A percentile compares a stretch with the other conserved stretches of the same genome.
Evolutionary conservation across 2,888 invertebrate species (phyloP).

Genomic region (Drosophila birchii): DNA sequence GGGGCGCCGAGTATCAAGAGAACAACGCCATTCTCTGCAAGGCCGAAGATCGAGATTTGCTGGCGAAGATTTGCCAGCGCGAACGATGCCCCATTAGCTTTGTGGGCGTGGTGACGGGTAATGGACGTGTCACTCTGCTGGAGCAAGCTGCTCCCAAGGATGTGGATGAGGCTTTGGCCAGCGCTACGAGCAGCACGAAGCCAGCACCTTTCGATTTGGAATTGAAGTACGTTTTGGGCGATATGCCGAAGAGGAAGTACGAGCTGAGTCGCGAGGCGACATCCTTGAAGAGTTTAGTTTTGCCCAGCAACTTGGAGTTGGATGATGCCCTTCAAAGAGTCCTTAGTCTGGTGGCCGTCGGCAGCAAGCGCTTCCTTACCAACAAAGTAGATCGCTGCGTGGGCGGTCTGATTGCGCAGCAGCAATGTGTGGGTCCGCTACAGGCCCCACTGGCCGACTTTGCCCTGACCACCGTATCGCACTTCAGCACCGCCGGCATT

Average conservation of each 20-base stretch:
- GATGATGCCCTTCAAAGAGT: constrained; percentile 87
- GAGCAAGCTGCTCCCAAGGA: constrained; percentile 86
- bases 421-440: constrained; percentile 98
- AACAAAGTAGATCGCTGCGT: constrained; percentile 98
- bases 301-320: constrained; percentile 83
- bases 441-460: constrained; percentile 98
- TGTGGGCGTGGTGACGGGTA: constrained; percentile 96
- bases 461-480: constrained; percentile 94
- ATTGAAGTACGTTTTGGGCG: constrained; percentile 94
- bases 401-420: constrained; percentile 97
- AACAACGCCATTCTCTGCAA: constrained; percentile 95
- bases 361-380: constrained; percentile 97
- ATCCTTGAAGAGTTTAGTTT: constrained; percentile 79
- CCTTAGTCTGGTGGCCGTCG: constrained; percentile 94
- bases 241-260: constrained; percentile 91
- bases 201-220: constrained; percentile 94
- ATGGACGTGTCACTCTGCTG: constrained; percentile 90
- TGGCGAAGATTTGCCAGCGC: constrained; percentile 91
- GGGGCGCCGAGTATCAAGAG: constrained; percentile 99
- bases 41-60: constrained; percentile 87
- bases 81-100: constrained; percentile 97
- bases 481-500: constrained; percentile 92
- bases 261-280: constrained; percentile 82
- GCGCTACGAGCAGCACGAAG: constrained; percentile 72
- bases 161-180: constrained; percentile 80